phyloP scores from a whole-genome alignment of 1,140 invertebrate species.

The Goniozus legneri region DNA sequence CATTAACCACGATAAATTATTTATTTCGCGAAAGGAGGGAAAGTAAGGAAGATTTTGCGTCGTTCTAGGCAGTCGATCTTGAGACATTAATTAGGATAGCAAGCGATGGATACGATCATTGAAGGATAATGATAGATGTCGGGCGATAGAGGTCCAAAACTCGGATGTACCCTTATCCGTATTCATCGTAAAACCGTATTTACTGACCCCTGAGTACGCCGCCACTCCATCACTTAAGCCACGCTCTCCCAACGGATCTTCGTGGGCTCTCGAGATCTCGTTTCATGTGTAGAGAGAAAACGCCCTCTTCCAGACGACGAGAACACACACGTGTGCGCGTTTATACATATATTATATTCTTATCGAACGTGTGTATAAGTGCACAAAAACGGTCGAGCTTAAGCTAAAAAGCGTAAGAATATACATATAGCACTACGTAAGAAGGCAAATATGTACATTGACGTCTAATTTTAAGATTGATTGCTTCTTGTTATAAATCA shows the following conservation, averaged over 20 bases:
- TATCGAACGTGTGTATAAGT: neutral
- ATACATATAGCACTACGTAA: too few species aligned
- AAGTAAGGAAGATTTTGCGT: neutral
- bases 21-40: neutral
- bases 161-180: neutral
- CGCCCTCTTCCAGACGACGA: neutral
- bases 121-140: neutral
- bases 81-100: neutral
- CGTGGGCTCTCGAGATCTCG: constrained; percentile 20
- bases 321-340: neutral
- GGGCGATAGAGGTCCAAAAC: neutral
- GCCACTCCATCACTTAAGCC: constrained; percentile 25
- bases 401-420: constrained; percentile 11
- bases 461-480: too few species aligned
- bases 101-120: neutral
- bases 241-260: constrained; percentile 15
- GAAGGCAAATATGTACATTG: too few species aligned
- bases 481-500: too few species aligned
- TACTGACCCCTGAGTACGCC: constrained; percentile 7
- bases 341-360: neutral
- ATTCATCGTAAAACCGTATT: constrained; percentile 12
- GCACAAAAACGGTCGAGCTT: constrained; percentile 1
- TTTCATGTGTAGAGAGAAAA: constrained; percentile 16
- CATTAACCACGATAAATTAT: too few species aligned
- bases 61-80: too few species aligned